phyloP scores from a whole-genome alignment of 2,797 vertebrate species.

The Chelmon rostratus region DNA sequence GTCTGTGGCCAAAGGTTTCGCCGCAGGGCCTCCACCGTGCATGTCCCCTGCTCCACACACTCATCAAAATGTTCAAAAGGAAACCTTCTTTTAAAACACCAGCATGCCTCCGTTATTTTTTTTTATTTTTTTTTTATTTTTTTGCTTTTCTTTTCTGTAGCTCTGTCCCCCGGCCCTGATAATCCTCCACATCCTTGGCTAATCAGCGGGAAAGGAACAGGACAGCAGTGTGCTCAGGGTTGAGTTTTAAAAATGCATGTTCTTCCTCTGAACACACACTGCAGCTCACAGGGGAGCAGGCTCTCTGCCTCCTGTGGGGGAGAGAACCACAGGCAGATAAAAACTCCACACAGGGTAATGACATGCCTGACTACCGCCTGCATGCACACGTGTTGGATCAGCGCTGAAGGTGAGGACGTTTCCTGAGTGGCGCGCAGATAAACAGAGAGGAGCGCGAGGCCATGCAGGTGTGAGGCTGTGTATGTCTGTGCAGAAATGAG shows the following conservation, averaged over 20 bases:
- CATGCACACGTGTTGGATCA: conserved; percentile 62
- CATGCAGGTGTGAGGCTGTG: conserved; percentile 41
- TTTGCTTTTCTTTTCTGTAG: conserved; percentile 24
- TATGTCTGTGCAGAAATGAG: conserved; percentile 45
- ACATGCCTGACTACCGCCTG: conserved; percentile 75
- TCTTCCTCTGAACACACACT: conserved; percentile 58
- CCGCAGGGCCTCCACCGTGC: conserved; percentile 39
- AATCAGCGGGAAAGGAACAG: conserved; percentile 71
- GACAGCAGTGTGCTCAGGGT: conserved; percentile 54
- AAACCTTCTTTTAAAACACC: conserved; percentile 54
- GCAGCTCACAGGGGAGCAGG: conserved; percentile 53
- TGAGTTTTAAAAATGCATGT: conserved; percentile 73
- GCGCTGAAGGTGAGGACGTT: conserved; percentile 67
- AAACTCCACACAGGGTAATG: conserved; percentile 73
- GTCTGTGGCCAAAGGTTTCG: conserved; percentile 29
- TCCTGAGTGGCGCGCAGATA: conserved; percentile 55
- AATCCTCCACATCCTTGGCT: conserved; percentile 66
- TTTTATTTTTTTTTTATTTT: conserved; percentile 16
- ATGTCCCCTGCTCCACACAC: conserved; percentile 32
- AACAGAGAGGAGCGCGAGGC: conserved; percentile 47
- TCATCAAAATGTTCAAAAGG: conserved; percentile 66
- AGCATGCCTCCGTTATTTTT: conserved; percentile 30
- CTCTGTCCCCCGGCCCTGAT: conserved; percentile 39
- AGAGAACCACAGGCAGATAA: conserved; percentile 67
- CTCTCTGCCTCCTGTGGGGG: conserved; percentile 45